Evolutionary conservation across 2,113 vertebrate genomes (phyloP), one percentile per base, ranked within the genome.

Genomic region (Strix uralensis): DNA sequence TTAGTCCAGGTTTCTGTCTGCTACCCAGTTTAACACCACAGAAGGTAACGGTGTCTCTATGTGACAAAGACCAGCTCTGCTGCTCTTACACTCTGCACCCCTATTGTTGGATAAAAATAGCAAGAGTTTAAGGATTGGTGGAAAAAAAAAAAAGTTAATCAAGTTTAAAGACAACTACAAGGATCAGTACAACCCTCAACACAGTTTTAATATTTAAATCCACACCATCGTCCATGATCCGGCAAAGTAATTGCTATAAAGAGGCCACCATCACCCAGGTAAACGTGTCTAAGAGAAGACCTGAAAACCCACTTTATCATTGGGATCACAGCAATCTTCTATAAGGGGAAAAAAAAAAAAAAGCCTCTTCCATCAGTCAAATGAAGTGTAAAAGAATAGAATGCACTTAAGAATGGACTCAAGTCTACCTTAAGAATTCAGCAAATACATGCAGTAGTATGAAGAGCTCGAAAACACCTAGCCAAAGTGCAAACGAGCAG

Each of bases 271-370:
- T 9, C 88, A 65, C 36, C 30, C 25, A 93, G 92, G 78, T 72
- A 93, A 95, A 93, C 2, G 40, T 72, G 75, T 44, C 79, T 61
- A 82, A 72, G 19, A 71, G 74, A 81, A 95, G 87, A 93, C 71
- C 84, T 95, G 70, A 87, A 96, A 97, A 89, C 91, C 86, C 66
- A 82, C 46, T 96, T 92, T 85, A 67, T 29, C 78, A 18, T 2
- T 6, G 40, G 66, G 38, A 79, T 67, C 63, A 44, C 51, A 49
- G 44, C 21, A 34, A 36, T 15, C 38, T 66, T 78, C 79, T 16
- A 0, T 13, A 18, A 63, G 38, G 15, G 14, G 13, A 20, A 18
- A 18, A 7, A 40, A 44, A 36, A 10, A 38, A 10, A 66, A 58
- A 65, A 11, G 9, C 29, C 14, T 77, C 54, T 52, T 65, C 49